Evolutionary conservation across 2,113 vertebrate species (phyloP).

Genomic region (Perccottus glenii): DNA sequence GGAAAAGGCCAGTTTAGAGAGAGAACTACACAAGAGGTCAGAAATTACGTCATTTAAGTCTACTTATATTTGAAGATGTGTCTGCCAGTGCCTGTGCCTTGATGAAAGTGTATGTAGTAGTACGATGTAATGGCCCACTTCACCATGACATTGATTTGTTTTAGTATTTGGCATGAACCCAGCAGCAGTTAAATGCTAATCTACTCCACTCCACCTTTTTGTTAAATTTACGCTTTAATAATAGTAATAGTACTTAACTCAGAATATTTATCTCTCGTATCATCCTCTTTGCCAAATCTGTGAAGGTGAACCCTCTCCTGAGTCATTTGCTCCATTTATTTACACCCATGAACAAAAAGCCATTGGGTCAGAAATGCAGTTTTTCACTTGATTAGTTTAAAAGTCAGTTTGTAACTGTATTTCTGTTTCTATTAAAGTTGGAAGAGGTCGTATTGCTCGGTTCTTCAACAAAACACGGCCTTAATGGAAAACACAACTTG

Average conservation of each 20-base stretch:
- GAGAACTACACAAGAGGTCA: too few species aligned
- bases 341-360: background rate
- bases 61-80: too few species aligned
- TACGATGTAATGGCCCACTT: background rate
- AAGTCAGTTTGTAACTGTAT: too few species aligned
- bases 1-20: too few species aligned
- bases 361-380: background rate
- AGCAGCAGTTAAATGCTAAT: constrained; percentile 19
- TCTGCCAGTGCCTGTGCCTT: too few species aligned
- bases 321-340: constrained; percentile 10
- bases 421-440: too few species aligned
- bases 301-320: constrained; percentile 10
- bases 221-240: constrained; percentile 38
- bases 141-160: constrained; percentile 20
- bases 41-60: too few species aligned
- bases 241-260: constrained; percentile 32
- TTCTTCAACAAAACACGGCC: too few species aligned
- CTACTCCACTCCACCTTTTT: constrained; percentile 12
- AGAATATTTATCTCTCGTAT: constrained; percentile 23
- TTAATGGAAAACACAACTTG: too few species aligned
- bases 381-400: too few species aligned
- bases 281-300: background rate
- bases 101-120: background rate
- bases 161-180: constrained; percentile 11
- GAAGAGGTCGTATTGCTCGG: too few species aligned